Percentiles rank a stretch among this genome's conserved stretches.
Evolutionary conservation across 2,888 invertebrate genomes (phyloP).

Genomic region (Leptopilina syphax): DNA sequence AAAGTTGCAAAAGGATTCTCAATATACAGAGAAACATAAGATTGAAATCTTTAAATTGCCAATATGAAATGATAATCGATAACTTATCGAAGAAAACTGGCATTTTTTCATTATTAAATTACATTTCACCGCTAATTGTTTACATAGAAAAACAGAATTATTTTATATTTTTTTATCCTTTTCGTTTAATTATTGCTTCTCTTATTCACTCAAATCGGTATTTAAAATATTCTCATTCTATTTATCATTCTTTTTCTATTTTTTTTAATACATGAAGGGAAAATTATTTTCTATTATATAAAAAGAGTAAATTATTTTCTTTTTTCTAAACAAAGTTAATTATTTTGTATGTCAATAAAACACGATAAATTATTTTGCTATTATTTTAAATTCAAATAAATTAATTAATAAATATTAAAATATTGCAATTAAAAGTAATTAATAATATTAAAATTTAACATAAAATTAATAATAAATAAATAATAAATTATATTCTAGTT

Average conservation of each 20-base stretch:
- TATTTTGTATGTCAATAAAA: too few species aligned
- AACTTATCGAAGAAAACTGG: background rate
- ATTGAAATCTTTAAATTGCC: slow-evolving; percentile 37
- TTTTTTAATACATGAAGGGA: background rate
- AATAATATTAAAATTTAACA: too few species aligned
- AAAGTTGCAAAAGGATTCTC: slow-evolving; percentile 11
- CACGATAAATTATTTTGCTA: too few species aligned
- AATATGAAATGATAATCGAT: slow-evolving; percentile 6
- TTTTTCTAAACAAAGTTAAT: too few species aligned
- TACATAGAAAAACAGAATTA: background rate
- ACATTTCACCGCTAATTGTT: background rate
- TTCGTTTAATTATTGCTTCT: background rate
- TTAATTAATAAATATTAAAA: too few species aligned
- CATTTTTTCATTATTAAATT: background rate
- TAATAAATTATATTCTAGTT: too few species aligned
- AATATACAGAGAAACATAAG: slow-evolving; percentile 45
- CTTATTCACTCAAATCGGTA: background rate
- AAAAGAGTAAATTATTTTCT: too few species aligned
- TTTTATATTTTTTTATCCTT: background rate
- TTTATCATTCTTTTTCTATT: background rate
- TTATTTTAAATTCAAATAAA: too few species aligned
- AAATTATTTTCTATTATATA: too few species aligned
- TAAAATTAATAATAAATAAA: too few species aligned
- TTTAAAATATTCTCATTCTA: background rate
- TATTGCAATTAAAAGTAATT: too few species aligned